Evolutionary conservation across 37 sponge, comb jelly and placozoan species (phyloP).

Genomic region (Aphrocallistes beatrix): DNA sequence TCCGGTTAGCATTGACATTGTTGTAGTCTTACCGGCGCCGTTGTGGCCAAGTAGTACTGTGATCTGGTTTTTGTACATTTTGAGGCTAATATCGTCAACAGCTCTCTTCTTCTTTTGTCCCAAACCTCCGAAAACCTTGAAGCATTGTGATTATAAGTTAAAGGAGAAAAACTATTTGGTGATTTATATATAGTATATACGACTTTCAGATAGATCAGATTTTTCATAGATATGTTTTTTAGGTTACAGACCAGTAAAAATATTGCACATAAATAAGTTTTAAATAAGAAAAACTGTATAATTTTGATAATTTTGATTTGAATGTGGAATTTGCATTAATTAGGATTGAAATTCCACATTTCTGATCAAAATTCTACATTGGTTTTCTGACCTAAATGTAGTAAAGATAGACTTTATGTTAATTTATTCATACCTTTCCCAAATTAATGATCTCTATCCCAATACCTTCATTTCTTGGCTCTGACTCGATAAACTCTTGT

Average conservation of each 20-base stretch:
- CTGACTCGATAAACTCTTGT: conserved; percentile 21
- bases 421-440: conserved; percentile 29
- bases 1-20: conserved; percentile 67
- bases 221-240: too few species aligned
- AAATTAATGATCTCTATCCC: conserved; percentile 33
- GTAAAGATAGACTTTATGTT: too few species aligned
- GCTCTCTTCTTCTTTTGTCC: conserved; percentile 33
- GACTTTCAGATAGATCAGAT: not conserved
- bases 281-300: too few species aligned
- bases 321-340: too few species aligned
- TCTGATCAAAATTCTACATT: too few species aligned
- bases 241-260: too few species aligned
- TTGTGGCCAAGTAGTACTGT: conserved; percentile 60
- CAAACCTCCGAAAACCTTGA: not conserved
- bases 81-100: conserved; percentile 41
- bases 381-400: too few species aligned
- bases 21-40: conserved; percentile 62
- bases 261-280: too few species aligned
- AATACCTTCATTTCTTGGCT: conserved; percentile 27
- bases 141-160: too few species aligned
- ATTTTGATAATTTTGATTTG: too few species aligned
- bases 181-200: not conserved
- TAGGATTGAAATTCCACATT: too few species aligned
- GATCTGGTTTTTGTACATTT: conserved; percentile 58
- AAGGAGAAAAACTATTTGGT: not conserved